Conservation (phyloP, 2,888 invertebrate genomes). For the Eudemis profundana region DNA sequence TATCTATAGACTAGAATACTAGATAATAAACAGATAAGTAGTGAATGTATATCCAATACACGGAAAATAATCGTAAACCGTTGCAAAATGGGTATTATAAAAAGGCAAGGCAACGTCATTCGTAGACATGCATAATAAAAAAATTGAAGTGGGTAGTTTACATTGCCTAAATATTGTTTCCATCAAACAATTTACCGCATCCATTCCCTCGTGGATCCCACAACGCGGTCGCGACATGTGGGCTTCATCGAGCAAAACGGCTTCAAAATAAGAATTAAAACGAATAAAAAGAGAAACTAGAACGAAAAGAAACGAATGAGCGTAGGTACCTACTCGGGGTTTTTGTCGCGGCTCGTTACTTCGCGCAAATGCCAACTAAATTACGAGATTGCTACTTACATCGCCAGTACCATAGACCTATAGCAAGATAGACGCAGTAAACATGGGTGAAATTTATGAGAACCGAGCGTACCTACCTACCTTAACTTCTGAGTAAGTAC, state of each 20-base stretch:
- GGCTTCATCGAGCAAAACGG: slow-evolving; percentile 70
- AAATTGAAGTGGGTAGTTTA: no score
- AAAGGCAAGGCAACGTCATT: no score
- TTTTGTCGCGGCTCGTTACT: slow-evolving; percentile 73
- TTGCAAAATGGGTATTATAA: no score
- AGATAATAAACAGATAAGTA: no score
- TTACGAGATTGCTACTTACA: slow-evolving; percentile 44
- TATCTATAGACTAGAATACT: no score
- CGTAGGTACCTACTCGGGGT: slow-evolving; percentile 53
- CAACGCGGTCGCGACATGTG: slow-evolving; percentile 62
- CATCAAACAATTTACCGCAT: slow-evolving; percentile 16
- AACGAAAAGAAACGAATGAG: slow-evolving; percentile 59
- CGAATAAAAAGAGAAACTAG: slow-evolving; percentile 50
- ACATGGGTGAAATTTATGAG: no score
- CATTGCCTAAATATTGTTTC: background rate
- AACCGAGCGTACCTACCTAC: no score
- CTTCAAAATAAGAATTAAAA: slow-evolving; percentile 61
- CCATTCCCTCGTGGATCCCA: slow-evolving; percentile 18
- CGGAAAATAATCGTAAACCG: no score
- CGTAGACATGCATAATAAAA: no score
- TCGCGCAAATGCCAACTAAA: slow-evolving; percentile 50
- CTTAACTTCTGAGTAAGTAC: no score
- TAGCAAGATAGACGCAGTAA: no score
- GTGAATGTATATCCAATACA: no score
- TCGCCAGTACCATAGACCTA: slow-evolving; percentile 8